phyloP scores from a whole-genome alignment of 2,797 vertebrate species.

The Acanthurus lineatus region DNA sequence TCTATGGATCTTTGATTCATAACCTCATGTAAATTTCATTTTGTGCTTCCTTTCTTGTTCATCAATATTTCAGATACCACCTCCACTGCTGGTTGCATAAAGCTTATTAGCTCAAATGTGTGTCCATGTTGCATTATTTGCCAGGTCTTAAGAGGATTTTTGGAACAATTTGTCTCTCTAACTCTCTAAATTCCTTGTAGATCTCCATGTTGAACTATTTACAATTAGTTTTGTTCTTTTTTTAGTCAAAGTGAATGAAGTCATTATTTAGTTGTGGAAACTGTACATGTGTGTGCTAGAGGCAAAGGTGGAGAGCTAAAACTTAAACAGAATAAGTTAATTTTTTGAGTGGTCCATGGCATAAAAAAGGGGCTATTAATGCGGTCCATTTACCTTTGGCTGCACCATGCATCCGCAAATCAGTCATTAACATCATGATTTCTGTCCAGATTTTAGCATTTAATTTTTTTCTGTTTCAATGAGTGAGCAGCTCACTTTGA shows the following conservation, averaged over 20 bases:
- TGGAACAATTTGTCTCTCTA: background rate
- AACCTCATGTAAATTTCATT: slow-evolving; percentile 75
- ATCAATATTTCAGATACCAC: slow-evolving; percentile 66
- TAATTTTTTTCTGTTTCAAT: background rate
- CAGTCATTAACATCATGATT: slow-evolving; percentile 4
- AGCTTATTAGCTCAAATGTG: slow-evolving; percentile 52
- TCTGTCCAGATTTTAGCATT: slow-evolving; percentile 18
- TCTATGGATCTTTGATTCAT: slow-evolving; percentile 70
- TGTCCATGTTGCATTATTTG: slow-evolving; percentile 47
- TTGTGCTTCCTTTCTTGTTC: slow-evolving; percentile 53
- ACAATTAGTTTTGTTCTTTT: background rate
- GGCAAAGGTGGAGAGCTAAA: slow-evolving; percentile 19
- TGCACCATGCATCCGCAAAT: slow-evolving; percentile 7
- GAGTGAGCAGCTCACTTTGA: background rate
- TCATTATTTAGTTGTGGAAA: background rate
- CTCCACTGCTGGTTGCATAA: slow-evolving; percentile 43
- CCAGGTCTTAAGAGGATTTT: slow-evolving; percentile 31
- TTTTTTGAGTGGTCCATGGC: no score
- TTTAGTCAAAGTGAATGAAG: background rate
- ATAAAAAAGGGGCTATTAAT: no score
- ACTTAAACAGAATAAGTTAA: no score
- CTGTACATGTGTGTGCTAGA: slow-evolving; percentile 4
- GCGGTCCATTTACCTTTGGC: slow-evolving; percentile 17
- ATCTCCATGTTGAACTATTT: background rate
- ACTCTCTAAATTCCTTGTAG: slow-evolving; percentile 1